Conservation (phyloP, 2,797 vertebrate genomes). For the Muscicapa striata region DNA sequence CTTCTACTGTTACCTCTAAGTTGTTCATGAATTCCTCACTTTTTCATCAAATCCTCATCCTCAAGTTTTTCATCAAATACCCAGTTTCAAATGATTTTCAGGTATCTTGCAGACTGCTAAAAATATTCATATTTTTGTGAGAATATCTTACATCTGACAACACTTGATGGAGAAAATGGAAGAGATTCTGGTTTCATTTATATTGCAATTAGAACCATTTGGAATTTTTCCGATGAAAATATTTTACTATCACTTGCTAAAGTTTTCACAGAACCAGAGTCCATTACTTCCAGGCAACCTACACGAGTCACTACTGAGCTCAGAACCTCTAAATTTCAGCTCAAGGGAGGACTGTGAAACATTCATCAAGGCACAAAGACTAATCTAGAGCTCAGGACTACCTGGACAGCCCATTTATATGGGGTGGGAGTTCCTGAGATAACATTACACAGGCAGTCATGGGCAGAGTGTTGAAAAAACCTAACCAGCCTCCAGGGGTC, state of each 20-base stretch:
- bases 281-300: neutral
- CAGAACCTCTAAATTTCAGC: neutral
- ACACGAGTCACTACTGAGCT: fast-evolving
- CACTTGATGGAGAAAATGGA: neutral
- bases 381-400: neutral
- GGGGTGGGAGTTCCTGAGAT: neutral
- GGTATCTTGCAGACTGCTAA: neutral
- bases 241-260: neutral
- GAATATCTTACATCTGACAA: neutral
- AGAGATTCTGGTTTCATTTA: neutral
- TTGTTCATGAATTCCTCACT: neutral
- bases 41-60: no score
- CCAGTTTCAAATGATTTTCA: neutral
- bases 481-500: neutral
- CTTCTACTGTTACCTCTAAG: neutral
- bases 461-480: neutral
- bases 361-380: neutral
- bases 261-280: neutral
- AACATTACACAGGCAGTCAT: neutral
- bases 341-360: neutral
- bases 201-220: neutral
- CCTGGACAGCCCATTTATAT: neutral
- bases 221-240: neutral
- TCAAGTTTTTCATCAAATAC: neutral
- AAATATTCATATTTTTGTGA: neutral